Evolutionary conservation across 2,797 vertebrate genomes (phyloP).

Genomic region (Coluber constrictor): DNA sequence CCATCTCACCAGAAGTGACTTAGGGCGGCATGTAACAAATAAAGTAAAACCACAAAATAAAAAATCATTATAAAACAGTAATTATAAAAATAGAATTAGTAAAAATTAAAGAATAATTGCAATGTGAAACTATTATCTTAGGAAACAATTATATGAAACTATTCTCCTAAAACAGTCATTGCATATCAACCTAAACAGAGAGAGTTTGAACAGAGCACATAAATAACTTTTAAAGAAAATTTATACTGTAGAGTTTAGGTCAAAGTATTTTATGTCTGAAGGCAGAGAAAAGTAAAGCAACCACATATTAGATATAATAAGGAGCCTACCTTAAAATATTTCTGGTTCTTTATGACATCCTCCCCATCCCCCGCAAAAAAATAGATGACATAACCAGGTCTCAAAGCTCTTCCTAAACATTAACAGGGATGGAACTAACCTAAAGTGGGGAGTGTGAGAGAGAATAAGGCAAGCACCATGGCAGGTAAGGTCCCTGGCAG

Average conservation of each 20-base stretch:
- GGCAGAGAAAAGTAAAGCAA: not conserved
- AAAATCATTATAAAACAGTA: not conserved
- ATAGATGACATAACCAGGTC: too few species aligned
- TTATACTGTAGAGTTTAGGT: not conserved
- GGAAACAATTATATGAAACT: not conserved
- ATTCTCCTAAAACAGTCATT: not conserved
- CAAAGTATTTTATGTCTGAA: not conserved
- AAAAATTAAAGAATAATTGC: not conserved
- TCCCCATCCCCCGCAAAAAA: fast-evolving
- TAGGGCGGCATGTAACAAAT: not conserved
- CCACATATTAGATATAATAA: too few species aligned
- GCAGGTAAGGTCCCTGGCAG: too few species aligned
- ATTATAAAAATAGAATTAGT: not conserved
- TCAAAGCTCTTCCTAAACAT: too few species aligned
- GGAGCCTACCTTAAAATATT: too few species aligned
- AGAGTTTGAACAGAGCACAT: not conserved
- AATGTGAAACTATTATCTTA: not conserved
- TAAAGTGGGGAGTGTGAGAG: too few species aligned
- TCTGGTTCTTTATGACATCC: too few species aligned
- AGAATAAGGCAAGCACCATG: too few species aligned
- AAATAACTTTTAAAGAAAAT: not conserved
- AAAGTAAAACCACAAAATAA: not conserved
- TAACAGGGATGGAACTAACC: too few species aligned
- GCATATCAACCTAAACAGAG: not conserved
- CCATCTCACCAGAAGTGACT: not conserved